Conservation (phyloP, 2,888 invertebrate species). For the Anoncus sp. region DNA sequence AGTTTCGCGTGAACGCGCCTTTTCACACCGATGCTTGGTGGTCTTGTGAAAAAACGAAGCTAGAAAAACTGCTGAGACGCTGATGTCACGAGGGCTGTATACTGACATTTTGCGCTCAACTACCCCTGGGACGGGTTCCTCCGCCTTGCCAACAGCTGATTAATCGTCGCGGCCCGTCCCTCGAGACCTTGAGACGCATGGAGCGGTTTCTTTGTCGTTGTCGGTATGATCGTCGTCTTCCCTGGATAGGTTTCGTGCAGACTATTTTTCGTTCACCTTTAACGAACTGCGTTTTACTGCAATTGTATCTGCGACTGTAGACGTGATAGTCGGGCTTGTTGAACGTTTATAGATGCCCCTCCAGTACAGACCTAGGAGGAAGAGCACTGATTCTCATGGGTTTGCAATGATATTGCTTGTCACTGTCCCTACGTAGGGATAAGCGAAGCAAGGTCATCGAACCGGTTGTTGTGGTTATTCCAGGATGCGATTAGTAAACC, state of each 20-base stretch:
- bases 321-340: constrained; percentile 27
- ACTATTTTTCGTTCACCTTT: constrained; percentile 77
- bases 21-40: constrained; percentile 48
- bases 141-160: constrained; percentile 83
- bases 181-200: constrained; percentile 78
- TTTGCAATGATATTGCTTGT: constrained; percentile 32
- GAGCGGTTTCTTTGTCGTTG: constrained; percentile 79
- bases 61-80: constrained; percentile 20
- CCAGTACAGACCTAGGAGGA: constrained; percentile 17
- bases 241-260: constrained; percentile 74
- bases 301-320: constrained; percentile 28
- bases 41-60: constrained; percentile 43
- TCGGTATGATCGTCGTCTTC: constrained; percentile 27
- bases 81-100: constrained; percentile 63
- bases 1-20: constrained; percentile 19
- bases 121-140: constrained; percentile 75
- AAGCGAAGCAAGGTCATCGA: constrained; percentile 9
- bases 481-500: not conserved
- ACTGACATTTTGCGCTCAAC: constrained; percentile 77
- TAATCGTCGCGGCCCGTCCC: constrained; percentile 81
- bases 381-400: constrained; percentile 4
- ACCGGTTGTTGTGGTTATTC: constrained; percentile 25
- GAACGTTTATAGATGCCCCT: constrained; percentile 23
- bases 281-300: constrained; percentile 62
- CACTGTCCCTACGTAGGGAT: constrained; percentile 5